Percentiles rank a stretch among this genome's conserved stretches.
phyloP scores from a whole-genome alignment of 2,797 vertebrate genomes.

The Sciurus carolinensis region DNA sequence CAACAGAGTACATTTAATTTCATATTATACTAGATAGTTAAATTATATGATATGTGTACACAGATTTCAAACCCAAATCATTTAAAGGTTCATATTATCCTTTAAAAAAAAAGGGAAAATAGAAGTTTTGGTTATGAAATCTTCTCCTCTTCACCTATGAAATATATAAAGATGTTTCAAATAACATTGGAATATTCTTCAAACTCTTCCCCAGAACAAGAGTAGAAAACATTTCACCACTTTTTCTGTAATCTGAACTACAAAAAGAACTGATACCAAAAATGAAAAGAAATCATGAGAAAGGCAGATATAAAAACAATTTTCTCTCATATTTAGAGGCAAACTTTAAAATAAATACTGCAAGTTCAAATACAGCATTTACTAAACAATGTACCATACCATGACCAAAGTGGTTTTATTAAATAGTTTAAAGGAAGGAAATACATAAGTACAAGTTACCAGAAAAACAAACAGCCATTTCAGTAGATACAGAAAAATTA shows the following conservation, averaged over 20 bases:
- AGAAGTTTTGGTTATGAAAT: neutral
- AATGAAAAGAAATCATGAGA: neutral
- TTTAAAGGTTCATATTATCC: neutral
- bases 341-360: neutral
- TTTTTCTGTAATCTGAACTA: neutral
- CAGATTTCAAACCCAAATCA: neutral
- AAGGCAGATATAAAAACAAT: neutral
- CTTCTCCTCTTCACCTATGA: neutral
- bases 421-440: neutral
- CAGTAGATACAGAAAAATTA: neutral
- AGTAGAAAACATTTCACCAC: neutral
- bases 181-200: neutral
- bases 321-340: neutral
- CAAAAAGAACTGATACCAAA: neutral
- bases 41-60: conserved; percentile 22
- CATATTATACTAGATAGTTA: neutral
- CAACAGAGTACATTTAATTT: conserved; percentile 7
- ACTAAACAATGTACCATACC: neutral
- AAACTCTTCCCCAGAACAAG: neutral
- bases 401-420: neutral
- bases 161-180: neutral
- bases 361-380: neutral
- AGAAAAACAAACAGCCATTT: neutral
- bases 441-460: neutral
- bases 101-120: neutral